Conservation (phyloP, 2,888 invertebrate species). For the Drosophila formosana region DNA sequence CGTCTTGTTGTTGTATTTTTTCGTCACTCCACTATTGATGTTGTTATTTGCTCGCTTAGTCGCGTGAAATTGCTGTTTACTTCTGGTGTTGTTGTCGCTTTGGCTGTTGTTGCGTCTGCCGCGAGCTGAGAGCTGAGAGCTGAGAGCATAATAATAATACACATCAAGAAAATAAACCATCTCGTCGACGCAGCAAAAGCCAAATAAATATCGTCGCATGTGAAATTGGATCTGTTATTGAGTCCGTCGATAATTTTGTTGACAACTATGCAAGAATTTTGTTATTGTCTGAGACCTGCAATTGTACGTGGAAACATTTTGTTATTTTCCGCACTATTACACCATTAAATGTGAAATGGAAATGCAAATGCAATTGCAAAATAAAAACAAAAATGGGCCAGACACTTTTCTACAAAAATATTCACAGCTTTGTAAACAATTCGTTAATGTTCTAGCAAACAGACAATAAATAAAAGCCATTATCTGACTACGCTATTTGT, state of each 20-base stretch:
- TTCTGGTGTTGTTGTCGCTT: conserved; percentile 27
- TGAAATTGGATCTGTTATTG: conserved; percentile 74
- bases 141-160: conserved; percentile 13
- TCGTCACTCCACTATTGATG: conserved; percentile 16
- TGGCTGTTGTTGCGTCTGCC: conserved; percentile 5
- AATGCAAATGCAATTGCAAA: conserved; percentile 7
- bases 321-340: conserved; percentile 14
- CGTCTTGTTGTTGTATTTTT: not conserved
- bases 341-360: conserved; percentile 21
- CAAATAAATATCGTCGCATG: conserved; percentile 71
- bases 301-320: conserved; percentile 61
- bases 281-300: conserved; percentile 61
- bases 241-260: conserved; percentile 68
- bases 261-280: conserved; percentile 65
- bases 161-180: conserved; percentile 42
- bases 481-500: not conserved
- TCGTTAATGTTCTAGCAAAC: not conserved
- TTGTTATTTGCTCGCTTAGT: conserved; percentile 38
- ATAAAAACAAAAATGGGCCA: not conserved
- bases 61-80: conserved; percentile 65
- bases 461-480: conserved; percentile 3
- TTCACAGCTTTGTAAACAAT: conserved; percentile 22
- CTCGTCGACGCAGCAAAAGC: conserved; percentile 47
- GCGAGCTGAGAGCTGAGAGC: not conserved
- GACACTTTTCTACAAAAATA: conserved; percentile 31